Evolutionary conservation across 2,888 invertebrate genomes (phyloP), one percentile per base, ranked within the genome.

Genomic region (Acleris sparsana): DNA sequence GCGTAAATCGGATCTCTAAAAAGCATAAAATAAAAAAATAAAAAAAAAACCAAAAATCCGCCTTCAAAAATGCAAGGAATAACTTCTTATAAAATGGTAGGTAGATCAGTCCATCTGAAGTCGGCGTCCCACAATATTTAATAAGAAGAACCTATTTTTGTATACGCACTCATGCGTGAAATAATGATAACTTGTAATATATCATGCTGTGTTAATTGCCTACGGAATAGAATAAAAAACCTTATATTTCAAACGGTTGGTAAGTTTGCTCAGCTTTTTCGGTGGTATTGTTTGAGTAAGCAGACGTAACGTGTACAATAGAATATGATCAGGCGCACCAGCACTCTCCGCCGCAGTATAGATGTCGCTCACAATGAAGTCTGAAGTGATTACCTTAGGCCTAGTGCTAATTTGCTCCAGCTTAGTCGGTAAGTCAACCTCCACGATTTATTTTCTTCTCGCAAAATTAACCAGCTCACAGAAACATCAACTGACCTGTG

Each of bases 241-340:
- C 25, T 29, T 46, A 66, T 57, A 60, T 33, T 65, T 56, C n/a
- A 57, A 57, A 53, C 33, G 2, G 22, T 18, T 22, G 2, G 22
- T 18, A 22, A 11, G 61, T 66, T 66, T 66, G 57, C 18, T 39
- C 66, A 66, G 61, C 66, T 66, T 66, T 65, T 53, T 57, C 46
- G 16, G 7, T 13, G 33, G 33, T n/a, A 20, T 60, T 66, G 61
- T 62, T 66, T 61, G 46, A 17, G n/a, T 20, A 44, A 5, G 39
- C 22, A 20, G 29, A 61, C 66, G 66, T 62, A 29, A 61, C 66
- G 66, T 62, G 43, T 46, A 57, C 49, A 48, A 25, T 53, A 20
- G 51, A 48, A 46, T 53, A 33, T 57, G 6, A 17, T 57, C 39
- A 39, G 17, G 25, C 51, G 25, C 3, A 4, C 18, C n/a, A 4